A percentile compares a stretch with the other conserved stretches of the same genome.
phyloP scores from a whole-genome alignment of 2,797 vertebrate genomes.

The Pangasius sanitwongsei region DNA sequence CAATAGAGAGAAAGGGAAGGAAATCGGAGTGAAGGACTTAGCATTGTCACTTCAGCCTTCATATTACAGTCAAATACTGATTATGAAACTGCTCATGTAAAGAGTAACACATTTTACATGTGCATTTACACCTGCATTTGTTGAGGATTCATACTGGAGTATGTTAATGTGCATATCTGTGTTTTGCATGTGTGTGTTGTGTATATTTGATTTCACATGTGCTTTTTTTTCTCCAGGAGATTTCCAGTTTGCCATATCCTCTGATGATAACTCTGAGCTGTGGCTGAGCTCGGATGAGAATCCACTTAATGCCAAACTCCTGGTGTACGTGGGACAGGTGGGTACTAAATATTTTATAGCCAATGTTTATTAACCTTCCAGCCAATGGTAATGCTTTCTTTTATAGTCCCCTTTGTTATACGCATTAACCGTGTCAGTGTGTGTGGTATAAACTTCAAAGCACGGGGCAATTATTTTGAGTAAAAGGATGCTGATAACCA shows the following conservation, averaged over 20 bases:
- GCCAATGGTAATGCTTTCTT: neutral
- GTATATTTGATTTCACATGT: neutral
- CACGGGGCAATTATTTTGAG: neutral
- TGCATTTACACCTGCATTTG: neutral
- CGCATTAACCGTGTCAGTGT: neutral
- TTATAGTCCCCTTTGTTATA: neutral
- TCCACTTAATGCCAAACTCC: conserved; percentile 75
- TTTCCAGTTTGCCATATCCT: conserved; percentile 87
- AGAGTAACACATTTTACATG: neutral
- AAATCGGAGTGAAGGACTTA: neutral
- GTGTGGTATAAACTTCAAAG: neutral
- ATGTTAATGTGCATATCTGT: neutral
- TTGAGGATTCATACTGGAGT: neutral
- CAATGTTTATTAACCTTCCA: neutral
- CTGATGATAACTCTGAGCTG: conserved; percentile 87
- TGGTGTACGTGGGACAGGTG: conserved; percentile 83
- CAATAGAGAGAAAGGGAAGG: neutral
- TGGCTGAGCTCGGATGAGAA: conserved; percentile 83
- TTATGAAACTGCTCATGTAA: conserved; percentile 19
- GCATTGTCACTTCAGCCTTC: neutral
- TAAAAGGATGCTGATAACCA: neutral
- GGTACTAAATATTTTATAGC: conserved; percentile 16
- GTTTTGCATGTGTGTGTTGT: neutral
- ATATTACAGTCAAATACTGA: neutral
- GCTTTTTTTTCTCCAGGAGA: conserved; percentile 72